Conservation (phyloP, 2,797 vertebrate genomes). For the Macropodus opercularis region DNA sequence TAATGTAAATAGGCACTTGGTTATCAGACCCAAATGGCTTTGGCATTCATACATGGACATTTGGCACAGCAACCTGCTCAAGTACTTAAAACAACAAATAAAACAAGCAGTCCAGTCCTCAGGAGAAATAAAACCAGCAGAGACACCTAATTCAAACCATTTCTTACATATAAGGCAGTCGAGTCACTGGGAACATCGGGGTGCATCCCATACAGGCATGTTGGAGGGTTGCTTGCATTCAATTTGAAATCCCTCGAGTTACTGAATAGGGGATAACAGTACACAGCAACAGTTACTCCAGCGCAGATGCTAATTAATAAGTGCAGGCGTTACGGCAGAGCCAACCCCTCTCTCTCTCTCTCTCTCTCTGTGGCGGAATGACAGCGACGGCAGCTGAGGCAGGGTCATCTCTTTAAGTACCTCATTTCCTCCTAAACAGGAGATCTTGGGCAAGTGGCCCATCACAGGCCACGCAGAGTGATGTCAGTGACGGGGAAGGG, state of each 20-base stretch:
- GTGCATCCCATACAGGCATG: conserved; percentile 75
- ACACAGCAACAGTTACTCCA: conserved; percentile 79
- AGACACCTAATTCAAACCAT: conserved; percentile 66
- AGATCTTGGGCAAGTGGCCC: conserved; percentile 70
- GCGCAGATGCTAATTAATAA: conserved; percentile 81
- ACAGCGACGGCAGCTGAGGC: conserved; percentile 61
- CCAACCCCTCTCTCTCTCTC: too few relatives aligned
- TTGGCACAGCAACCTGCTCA: conserved; percentile 56
- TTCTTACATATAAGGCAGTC: conserved; percentile 69
- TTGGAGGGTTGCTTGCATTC: conserved; percentile 78
- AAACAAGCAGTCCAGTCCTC: conserved; percentile 40
- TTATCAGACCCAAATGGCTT: conserved; percentile 66
- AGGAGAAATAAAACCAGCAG: conserved; percentile 45
- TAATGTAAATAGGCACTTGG: conserved; percentile 78
- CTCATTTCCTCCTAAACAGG: conserved; percentile 77
- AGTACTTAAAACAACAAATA: conserved; percentile 54
- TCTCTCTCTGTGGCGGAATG: conserved; percentile 61
- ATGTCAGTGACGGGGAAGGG: conserved; percentile 62
- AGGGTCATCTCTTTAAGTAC: conserved; percentile 78
- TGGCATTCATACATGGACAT: conserved; percentile 66
- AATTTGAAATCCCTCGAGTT: conserved; percentile 81
- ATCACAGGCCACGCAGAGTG: conserved; percentile 58
- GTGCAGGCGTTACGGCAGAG: conserved; percentile 67
- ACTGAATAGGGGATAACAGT: conserved; percentile 72
- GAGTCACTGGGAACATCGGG: conserved; percentile 64